phyloP scores from a whole-genome alignment of 1,140 invertebrate genomes.

The Megalopta genalis region DNA sequence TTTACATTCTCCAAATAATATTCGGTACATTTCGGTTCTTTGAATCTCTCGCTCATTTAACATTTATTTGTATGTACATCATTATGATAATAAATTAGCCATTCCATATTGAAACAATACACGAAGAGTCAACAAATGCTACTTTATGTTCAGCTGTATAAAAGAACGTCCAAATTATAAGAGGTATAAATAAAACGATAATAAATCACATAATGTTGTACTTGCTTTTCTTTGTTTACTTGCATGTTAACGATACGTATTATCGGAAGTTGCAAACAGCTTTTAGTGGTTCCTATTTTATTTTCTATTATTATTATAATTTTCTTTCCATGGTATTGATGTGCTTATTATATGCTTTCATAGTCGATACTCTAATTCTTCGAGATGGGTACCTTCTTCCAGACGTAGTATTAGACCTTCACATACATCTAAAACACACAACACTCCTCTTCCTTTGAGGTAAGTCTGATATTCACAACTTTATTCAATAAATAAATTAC shows the following conservation, averaged over 20 bases:
- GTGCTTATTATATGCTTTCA: slow-evolving; percentile 62
- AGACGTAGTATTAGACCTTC: slow-evolving; percentile 65
- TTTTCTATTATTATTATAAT: slow-evolving; percentile 5
- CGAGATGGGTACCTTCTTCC: slow-evolving; percentile 62
- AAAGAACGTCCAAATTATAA: slow-evolving; percentile 7
- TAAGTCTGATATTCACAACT: slow-evolving; percentile 56
- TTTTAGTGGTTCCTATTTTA: not conserved
- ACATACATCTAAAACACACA: slow-evolving; percentile 48
- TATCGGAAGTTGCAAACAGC: not conserved
- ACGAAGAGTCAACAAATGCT: not conserved
- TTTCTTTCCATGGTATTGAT: slow-evolving; percentile 57
- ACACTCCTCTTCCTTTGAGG: slow-evolving; percentile 51
- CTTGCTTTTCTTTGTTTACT: slow-evolving; percentile 10
- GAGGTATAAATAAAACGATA: slow-evolving; percentile 19
- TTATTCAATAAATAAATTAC: not conserved
- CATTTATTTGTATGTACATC: not conserved
- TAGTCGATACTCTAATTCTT: slow-evolving; percentile 69
- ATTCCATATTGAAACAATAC: not conserved
- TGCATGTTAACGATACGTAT: not conserved
- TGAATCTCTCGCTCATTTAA: not conserved
- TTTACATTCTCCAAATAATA: not conserved
- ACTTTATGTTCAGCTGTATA: slow-evolving; percentile 7
- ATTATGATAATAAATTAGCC: slow-evolving; percentile 6
- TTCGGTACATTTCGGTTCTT: not conserved
- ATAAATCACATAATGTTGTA: slow-evolving; percentile 12